Conservation (phyloP, 2,113 vertebrate genomes). For the Aegotheles bennettii region DNA sequence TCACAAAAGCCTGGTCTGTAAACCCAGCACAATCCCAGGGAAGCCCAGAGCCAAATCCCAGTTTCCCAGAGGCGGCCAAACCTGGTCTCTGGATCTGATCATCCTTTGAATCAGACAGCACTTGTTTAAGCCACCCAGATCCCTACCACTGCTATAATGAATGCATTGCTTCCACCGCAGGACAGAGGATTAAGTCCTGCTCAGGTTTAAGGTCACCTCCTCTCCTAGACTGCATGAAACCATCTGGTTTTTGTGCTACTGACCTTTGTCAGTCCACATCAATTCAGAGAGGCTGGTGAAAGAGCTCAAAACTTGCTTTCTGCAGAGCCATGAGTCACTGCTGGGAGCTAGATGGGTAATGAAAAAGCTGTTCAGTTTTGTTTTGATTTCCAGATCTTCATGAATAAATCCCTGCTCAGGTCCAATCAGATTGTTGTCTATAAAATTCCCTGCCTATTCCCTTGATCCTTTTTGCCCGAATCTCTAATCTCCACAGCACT, state of each 20-base stretch:
- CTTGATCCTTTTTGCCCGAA: neutral
- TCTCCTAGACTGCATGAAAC: neutral
- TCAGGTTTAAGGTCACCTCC: slow-evolving; percentile 33
- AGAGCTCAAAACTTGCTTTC: neutral
- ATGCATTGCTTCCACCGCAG: neutral
- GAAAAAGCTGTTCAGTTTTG: slow-evolving; percentile 22
- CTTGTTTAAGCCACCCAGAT: neutral
- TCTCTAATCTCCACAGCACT: neutral
- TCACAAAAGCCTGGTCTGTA: neutral
- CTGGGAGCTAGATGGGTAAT: neutral
- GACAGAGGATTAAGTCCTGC: slow-evolving; percentile 6
- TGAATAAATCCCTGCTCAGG: neutral
- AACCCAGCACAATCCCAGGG: neutral
- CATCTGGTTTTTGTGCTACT: slow-evolving; percentile 15
- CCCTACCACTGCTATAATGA: neutral
- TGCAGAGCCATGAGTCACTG: neutral
- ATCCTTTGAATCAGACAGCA: neutral
- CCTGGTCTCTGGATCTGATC: neutral
- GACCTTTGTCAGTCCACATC: neutral
- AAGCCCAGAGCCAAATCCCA: neutral
- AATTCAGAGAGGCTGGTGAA: neutral
- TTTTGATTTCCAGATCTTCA: slow-evolving; percentile 17
- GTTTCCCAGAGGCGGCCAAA: neutral
- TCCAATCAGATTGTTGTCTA: neutral
- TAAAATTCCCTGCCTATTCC: neutral